These are phyloP conservation scores for Epicampocera succincta DNA, from an alignment of 2,888 invertebrate species.

Conservation along the genomic window DNA sequence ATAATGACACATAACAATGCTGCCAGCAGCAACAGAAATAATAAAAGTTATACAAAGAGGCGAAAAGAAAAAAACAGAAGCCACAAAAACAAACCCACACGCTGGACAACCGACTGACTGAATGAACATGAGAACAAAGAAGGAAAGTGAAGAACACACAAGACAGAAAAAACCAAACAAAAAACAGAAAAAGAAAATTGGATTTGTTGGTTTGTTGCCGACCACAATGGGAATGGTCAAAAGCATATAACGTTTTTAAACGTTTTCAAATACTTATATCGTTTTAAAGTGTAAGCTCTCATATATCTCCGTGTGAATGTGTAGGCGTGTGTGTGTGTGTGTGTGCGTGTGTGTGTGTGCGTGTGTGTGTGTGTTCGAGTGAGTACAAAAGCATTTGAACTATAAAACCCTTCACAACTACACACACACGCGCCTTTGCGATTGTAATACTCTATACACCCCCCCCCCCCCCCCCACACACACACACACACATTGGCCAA, in stretches of 20 bases:
- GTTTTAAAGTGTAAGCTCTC: neutral
- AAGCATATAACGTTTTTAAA: conserved; percentile 41
- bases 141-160: no score
- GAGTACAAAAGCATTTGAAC: neutral
- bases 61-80: conserved; percentile 7
- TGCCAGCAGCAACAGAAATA: conserved; percentile 5
- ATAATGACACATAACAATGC: conserved; percentile 62
- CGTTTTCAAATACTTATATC: conserved; percentile 45
- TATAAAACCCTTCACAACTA: neutral
- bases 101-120: conserved; percentile 30
- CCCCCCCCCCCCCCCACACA: neutral
- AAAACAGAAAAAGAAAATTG: conserved; percentile 45
- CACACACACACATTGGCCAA: neutral
- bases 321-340: no score
- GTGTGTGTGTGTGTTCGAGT: neutral
- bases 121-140: conserved; percentile 13
- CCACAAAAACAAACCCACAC: conserved; percentile 38
- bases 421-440: neutral
- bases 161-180: neutral
- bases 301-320: no score
- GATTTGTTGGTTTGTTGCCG: conserved; percentile 61
- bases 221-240: conserved; percentile 57
- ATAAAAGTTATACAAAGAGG: neutral
- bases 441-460: conserved; percentile 11
- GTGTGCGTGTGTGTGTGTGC: neutral